Percentiles rank a stretch among this genome's conserved stretches.
phyloP scores from a whole-genome alignment of 2,113 vertebrate genomes.

The Microtus montanus region DNA sequence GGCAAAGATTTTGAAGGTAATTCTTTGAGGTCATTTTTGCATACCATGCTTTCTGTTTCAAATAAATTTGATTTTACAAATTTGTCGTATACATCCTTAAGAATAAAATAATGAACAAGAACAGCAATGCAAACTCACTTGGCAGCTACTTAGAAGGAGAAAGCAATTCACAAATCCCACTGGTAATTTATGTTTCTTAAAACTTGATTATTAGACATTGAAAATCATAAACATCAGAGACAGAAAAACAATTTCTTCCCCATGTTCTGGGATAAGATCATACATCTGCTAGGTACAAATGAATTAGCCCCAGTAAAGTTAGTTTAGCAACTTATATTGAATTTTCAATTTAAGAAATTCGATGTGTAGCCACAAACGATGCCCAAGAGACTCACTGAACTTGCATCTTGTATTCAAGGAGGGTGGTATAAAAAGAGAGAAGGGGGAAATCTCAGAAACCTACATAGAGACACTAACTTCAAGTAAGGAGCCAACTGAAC shows the following conservation, averaged over 20 bases:
- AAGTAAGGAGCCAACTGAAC: neutral
- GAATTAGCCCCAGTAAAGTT: neutral
- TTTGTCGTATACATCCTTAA: constrained; percentile 4
- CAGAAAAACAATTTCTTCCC: neutral
- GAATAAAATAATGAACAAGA: neutral
- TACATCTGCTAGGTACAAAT: constrained; percentile 4
- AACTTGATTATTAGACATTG: constrained; percentile 24
- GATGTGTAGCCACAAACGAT: neutral
- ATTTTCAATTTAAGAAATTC: constrained; percentile 31
- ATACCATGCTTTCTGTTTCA: neutral
- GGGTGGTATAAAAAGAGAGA: neutral
- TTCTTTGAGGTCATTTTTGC: constrained; percentile 39
- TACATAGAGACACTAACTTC: neutral
- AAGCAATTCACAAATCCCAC: neutral
- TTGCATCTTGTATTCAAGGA: neutral
- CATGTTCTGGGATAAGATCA: neutral
- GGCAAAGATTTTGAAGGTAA: neutral
- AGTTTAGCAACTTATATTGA: constrained; percentile 36
- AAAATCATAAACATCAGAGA: neutral
- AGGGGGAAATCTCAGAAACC: neutral
- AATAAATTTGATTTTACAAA: neutral
- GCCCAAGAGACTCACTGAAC: neutral
- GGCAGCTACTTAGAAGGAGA: neutral
- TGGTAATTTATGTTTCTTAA: constrained; percentile 17
- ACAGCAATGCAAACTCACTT: neutral